Evolutionary conservation across 2,888 invertebrate genomes (phyloP).

Genomic region (Unio delphinus): DNA sequence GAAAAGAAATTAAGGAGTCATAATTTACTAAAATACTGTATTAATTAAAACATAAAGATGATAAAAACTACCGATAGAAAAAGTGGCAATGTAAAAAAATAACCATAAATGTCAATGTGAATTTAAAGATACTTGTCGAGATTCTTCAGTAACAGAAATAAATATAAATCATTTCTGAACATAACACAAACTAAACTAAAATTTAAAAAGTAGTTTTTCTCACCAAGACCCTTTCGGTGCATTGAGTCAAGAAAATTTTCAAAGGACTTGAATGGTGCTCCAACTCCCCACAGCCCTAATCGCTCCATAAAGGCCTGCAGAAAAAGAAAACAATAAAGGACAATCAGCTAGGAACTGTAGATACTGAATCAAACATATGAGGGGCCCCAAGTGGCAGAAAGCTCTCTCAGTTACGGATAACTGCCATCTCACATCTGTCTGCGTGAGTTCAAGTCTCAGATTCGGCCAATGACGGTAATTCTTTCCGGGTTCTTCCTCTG

Average conservation of each 20-base stretch:
- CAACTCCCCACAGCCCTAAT: slow-evolving; percentile 68
- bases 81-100: neutral
- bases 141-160: neutral
- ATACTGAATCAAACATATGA: too few species aligned
- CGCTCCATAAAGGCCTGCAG: slow-evolving; percentile 69
- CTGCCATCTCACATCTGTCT: too few species aligned
- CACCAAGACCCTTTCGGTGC: slow-evolving; percentile 67
- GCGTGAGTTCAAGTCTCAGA: too few species aligned
- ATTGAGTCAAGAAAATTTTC: slow-evolving; percentile 66
- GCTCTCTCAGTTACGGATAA: too few species aligned
- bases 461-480: too few species aligned
- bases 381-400: too few species aligned
- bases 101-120: neutral
- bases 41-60: too few species aligned
- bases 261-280: slow-evolving; percentile 66
- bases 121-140: neutral
- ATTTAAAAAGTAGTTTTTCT: slow-evolving; percentile 10
- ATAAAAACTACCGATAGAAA: too few species aligned
- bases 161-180: neutral
- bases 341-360: neutral
- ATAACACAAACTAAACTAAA: neutral
- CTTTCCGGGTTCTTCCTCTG: too few species aligned
- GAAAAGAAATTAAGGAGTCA: too few species aligned
- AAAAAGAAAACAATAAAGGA: slow-evolving; percentile 1
- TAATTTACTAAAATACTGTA: too few species aligned